Percentiles rank a stretch among this genome's conserved stretches.
phyloP scores from a whole-genome alignment of 1,140 invertebrate genomes.

The Tribolium madens region DNA sequence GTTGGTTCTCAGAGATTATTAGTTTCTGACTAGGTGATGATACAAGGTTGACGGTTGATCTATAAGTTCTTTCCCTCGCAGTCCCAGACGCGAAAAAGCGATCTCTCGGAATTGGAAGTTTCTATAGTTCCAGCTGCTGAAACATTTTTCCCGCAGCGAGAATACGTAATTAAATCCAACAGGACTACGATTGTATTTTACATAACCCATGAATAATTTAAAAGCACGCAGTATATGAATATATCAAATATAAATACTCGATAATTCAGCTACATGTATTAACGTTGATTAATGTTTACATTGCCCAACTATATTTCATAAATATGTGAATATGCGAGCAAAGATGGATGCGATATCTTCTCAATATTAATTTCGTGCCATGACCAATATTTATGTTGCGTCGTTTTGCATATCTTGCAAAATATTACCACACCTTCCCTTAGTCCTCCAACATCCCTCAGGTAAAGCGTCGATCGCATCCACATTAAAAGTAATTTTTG shows the following conservation, averaged over 20 bases:
- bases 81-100: slow-evolving; percentile 25
- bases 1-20: slow-evolving; percentile 39
- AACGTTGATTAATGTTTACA: slow-evolving; percentile 39
- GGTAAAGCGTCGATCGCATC: background rate
- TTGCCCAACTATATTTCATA: slow-evolving; percentile 39
- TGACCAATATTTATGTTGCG: slow-evolving; percentile 34
- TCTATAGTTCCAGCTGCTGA: slow-evolving; percentile 29
- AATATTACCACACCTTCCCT: slow-evolving; percentile 19
- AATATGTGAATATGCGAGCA: slow-evolving; percentile 37
- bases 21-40: slow-evolving; percentile 43
- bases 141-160: slow-evolving; percentile 42
- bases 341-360: slow-evolving; percentile 35
- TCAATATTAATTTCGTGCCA: slow-evolving; percentile 29
- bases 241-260: slow-evolving; percentile 43
- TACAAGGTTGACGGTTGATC: slow-evolving; percentile 33
- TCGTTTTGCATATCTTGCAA: slow-evolving; percentile 26
- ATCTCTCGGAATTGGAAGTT: slow-evolving; percentile 41
- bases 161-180: slow-evolving; percentile 44
- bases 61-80: slow-evolving; percentile 24
- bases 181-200: slow-evolving; percentile 40
- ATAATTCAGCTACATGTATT: slow-evolving; percentile 39
- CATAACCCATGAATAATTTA: slow-evolving; percentile 47
- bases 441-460: background rate
- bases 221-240: slow-evolving; percentile 37
- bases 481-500: background rate